A percentile compares a stretch with the other conserved stretches of the same genome.
Conservation (phyloP, 2,113 vertebrate species). For the Nymphicus hollandicus region DNA sequence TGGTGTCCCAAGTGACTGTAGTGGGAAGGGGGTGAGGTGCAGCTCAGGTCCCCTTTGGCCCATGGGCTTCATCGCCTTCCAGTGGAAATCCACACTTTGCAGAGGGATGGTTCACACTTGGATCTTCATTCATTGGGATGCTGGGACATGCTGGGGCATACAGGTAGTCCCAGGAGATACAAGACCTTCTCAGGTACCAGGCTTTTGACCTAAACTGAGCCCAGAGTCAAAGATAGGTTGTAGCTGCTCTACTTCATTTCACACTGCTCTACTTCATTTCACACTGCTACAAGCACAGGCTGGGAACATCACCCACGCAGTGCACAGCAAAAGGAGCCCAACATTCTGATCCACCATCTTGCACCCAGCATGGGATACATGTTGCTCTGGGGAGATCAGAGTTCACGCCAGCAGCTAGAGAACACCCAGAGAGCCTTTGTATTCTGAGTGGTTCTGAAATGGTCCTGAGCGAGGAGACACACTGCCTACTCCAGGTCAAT, state of each 20-base stretch:
- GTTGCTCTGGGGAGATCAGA: not conserved
- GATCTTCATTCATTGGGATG: not conserved
- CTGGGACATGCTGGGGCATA: not conserved
- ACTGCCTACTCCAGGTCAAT: not conserved
- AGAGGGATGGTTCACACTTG: not conserved
- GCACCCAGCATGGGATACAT: not conserved
- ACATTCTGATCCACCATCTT: not conserved
- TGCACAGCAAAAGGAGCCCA: not conserved
- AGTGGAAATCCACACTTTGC: not conserved
- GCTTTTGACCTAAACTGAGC: not conserved
- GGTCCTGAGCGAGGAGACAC: not conserved
- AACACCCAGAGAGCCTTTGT: not conserved
- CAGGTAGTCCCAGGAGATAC: not conserved
- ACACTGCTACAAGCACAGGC: not conserved
- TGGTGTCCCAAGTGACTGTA: not conserved
- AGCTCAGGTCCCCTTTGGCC: not conserved
- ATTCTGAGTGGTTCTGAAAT: not conserved
- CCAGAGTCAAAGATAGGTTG: not conserved
- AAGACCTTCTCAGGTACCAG: not conserved
- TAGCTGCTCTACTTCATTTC: not conserved
- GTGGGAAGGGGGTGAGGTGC: not conserved
- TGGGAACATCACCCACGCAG: not conserved
- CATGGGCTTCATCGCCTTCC: not conserved
- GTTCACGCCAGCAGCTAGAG: not conserved
- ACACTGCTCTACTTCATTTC: rapidly evolving